A percentile compares a stretch with the other conserved stretches of the same genome.
Conservation (phyloP, 2,797 vertebrate genomes). For the Orientallactaga sibirica region DNA sequence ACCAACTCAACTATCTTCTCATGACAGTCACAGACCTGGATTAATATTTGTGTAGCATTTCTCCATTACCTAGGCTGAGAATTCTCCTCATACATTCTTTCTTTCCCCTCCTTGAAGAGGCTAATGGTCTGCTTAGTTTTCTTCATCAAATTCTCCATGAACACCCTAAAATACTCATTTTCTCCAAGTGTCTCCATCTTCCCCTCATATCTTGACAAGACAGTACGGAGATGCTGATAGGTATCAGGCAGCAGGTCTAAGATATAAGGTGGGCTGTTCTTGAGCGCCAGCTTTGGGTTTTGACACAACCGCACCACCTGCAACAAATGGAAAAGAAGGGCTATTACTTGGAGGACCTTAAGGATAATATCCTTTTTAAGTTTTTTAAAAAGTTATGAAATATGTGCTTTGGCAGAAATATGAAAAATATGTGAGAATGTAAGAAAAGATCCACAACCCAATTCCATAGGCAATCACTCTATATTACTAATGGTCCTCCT, state of each 20-base stretch:
- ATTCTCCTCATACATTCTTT: constrained; percentile 99
- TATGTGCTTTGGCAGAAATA: constrained; percentile 41
- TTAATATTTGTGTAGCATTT: constrained; percentile 55
- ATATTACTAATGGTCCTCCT: not conserved
- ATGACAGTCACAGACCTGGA: constrained; percentile 55
- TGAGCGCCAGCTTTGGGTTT: constrained; percentile 97
- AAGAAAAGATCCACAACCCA: constrained; percentile 61
- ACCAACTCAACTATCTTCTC: constrained; percentile 61
- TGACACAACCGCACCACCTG: constrained; percentile 99
- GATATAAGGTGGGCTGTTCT: constrained; percentile 99
- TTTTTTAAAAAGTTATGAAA: constrained; percentile 45
- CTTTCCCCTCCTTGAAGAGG: constrained; percentile 99
- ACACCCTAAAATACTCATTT: constrained; percentile 98
- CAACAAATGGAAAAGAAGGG: constrained; percentile 69
- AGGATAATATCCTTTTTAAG: constrained; percentile 48
- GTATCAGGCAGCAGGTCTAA: constrained; percentile 98
- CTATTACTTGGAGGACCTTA: constrained; percentile 74
- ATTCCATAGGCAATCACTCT: constrained; percentile 3
- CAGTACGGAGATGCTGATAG: constrained; percentile 98
- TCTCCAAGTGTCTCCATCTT: constrained; percentile 99
- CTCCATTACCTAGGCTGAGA: constrained; percentile 95
- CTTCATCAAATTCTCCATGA: constrained; percentile 99
- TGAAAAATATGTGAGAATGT: constrained; percentile 27
- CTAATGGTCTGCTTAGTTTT: constrained; percentile 99
- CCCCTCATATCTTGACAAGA: constrained; percentile 97